Percentiles rank a stretch among this genome's conserved stretches.
phyloP scores from a whole-genome alignment of 2,113 vertebrate genomes.

The Grus americana region DNA sequence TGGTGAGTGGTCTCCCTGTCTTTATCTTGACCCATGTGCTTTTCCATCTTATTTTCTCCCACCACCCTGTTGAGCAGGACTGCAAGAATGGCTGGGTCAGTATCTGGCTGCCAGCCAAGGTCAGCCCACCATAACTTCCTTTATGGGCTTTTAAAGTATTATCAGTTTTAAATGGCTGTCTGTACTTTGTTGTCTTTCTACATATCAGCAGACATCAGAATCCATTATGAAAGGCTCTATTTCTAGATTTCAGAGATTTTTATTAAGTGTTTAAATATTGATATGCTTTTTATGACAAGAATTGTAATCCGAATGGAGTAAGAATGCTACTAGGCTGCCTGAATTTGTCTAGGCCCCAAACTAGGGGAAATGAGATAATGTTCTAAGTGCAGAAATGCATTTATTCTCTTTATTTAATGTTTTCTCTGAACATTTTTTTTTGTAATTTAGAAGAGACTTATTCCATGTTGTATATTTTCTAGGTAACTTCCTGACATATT shows the following conservation, averaged over 20 bases:
- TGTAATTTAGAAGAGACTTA: background rate
- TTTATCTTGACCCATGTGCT: background rate
- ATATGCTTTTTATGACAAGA: background rate
- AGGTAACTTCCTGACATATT: background rate
- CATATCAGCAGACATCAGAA: background rate
- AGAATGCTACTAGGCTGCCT: background rate
- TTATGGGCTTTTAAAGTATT: background rate
- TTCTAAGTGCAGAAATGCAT: background rate
- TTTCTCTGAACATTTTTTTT: background rate
- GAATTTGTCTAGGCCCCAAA: background rate
- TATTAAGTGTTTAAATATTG: background rate
- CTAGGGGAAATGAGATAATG: background rate
- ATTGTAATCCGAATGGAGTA: background rate
- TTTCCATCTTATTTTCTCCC: background rate
- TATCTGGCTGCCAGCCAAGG: background rate
- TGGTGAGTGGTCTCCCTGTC: background rate
- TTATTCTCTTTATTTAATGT: background rate
- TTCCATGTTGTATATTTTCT: background rate
- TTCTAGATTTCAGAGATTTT: background rate
- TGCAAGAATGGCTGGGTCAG: background rate
- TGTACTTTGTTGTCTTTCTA: background rate
- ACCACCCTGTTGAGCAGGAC: background rate
- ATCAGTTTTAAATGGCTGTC: background rate
- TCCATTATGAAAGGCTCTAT: background rate
- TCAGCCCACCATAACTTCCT: background rate